A percentile compares a stretch with the other conserved stretches of the same genome.
Conservation (phyloP, 2,113 vertebrate genomes). For the Macquaria australasica region DNA sequence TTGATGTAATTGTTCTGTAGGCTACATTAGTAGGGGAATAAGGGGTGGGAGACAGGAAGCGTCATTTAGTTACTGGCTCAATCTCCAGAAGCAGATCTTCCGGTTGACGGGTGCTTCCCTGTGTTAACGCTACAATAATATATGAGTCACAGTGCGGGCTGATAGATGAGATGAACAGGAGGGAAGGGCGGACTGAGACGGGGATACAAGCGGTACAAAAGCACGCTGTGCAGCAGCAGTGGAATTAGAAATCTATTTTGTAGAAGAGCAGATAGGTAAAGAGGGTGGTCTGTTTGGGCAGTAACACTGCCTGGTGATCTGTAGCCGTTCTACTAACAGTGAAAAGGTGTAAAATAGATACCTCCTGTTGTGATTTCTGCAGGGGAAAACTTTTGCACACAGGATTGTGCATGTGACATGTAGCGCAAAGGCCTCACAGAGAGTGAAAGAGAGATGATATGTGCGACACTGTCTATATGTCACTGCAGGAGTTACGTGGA, state of each 20-base stretch:
- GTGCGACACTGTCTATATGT: background rate
- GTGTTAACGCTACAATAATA: conserved; percentile 84
- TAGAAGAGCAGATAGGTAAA: conserved; percentile 1
- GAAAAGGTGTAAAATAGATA: conserved; percentile 27
- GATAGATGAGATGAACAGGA: conserved; percentile 72
- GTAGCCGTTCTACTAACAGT: conserved; percentile 17
- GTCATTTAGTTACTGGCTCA: conserved; percentile 78
- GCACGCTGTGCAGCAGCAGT: background rate
- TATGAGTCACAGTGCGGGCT: conserved; percentile 69
- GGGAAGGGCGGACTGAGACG: conserved; percentile 50
- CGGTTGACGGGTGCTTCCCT: conserved; percentile 80
- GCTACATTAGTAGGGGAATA: conserved; percentile 53
- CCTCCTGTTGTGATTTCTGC: conserved; percentile 54
- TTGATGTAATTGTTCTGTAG: conserved; percentile 52
- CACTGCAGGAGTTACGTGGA: background rate
- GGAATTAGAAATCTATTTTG: conserved; percentile 36
- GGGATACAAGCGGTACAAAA: conserved; percentile 37
- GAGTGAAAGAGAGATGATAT: conserved; percentile 27
- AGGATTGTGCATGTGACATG: background rate
- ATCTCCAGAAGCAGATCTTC: conserved; percentile 89
- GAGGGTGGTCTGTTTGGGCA: conserved; percentile 49
- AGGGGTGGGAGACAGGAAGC: conserved; percentile 76
- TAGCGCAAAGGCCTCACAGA: background rate
- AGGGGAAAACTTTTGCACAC: background rate
- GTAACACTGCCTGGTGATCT: conserved; percentile 16